Base-by-base conservation (phyloP, 2,888 invertebrate species). In the Perizoma flavofasciatum region DNA sequence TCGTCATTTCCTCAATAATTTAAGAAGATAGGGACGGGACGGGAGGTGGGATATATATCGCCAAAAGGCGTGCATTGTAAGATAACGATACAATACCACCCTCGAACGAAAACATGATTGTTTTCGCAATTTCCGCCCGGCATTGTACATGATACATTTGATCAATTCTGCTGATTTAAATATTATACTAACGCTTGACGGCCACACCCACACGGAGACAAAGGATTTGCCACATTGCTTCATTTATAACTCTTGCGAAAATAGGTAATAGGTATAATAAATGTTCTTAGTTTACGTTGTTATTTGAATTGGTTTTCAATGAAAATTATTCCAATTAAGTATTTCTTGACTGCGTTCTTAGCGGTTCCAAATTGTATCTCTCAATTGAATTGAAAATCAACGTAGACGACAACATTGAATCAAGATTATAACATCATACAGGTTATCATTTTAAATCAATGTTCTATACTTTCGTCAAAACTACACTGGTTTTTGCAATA, bases 11-110 rank as follows among this genome's bases (percentile, higher is more conserved):
- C 62, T 62, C 58, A 48, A 58, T 55, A 49, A 49, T 10, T 45
- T 55, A 50, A 37, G 45, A n/a, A 40, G 57, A 62, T 62, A 46
- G 49, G 57, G 46, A 5, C 34, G 46, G 34, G 3, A 22, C 22
- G 9, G 53, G 43, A 37, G 50, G 50, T 32, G 32, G 43, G 10
- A 44, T 39, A 51, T 52, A 57, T 11, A 56, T 40, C 52, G 45
- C 57, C 44, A 49, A 45, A 59, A 60, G 59, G 62, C 52, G 51
- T 62, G 48, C 56, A 41, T 54, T 60, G 44, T 52, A 40, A 61
- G 62, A 65, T 66, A 64, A 61, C 55, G 54, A 51, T 41, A 67
- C 64, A 66, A 67, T 61, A 43, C 60, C 55, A 35, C 41, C 7
- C 49, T 53, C 40, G 55, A 43, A 57, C 49, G 39, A 49, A 51